phyloP scores from a whole-genome alignment of 2,113 vertebrate genomes.

The Archocentrus centrarchus region DNA sequence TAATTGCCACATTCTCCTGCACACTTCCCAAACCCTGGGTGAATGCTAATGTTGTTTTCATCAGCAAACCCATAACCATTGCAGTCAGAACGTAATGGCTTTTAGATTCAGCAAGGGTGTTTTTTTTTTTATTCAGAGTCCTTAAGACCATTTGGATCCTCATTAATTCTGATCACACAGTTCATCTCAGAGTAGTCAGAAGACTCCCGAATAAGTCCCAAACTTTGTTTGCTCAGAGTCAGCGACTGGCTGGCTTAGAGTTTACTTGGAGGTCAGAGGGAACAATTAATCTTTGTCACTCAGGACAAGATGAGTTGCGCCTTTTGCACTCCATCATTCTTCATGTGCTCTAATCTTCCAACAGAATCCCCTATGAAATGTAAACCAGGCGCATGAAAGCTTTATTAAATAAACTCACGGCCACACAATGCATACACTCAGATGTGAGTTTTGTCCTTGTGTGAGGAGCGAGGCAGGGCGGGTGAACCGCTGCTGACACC shows the following conservation, averaged over 20 bases:
- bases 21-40: conserved; percentile 33
- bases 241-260: conserved; percentile 37
- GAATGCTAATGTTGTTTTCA: conserved; percentile 72
- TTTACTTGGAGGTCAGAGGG: conserved; percentile 57
- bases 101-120: conserved; percentile 53
- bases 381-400: conserved; percentile 9
- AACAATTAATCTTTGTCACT: conserved; percentile 69
- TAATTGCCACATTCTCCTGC: conserved; percentile 65
- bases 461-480: not conserved
- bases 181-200: conserved; percentile 42
- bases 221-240: conserved; percentile 57
- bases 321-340: conserved; percentile 30
- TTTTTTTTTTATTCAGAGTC: conserved; percentile 26
- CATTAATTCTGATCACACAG: conserved; percentile 67
- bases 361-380: conserved; percentile 11
- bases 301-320: conserved; percentile 28
- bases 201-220: conserved; percentile 45
- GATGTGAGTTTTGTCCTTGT: not conserved
- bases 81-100: conserved; percentile 54
- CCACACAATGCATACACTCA: conserved; percentile 4
- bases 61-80: conserved; percentile 45
- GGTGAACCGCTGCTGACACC: conserved; percentile 10
- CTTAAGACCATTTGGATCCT: conserved; percentile 56
- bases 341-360: conserved; percentile 26
- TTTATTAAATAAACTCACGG: not conserved